Base-by-base conservation (phyloP, 2,797 vertebrate species). In the Otus scops region DNA sequence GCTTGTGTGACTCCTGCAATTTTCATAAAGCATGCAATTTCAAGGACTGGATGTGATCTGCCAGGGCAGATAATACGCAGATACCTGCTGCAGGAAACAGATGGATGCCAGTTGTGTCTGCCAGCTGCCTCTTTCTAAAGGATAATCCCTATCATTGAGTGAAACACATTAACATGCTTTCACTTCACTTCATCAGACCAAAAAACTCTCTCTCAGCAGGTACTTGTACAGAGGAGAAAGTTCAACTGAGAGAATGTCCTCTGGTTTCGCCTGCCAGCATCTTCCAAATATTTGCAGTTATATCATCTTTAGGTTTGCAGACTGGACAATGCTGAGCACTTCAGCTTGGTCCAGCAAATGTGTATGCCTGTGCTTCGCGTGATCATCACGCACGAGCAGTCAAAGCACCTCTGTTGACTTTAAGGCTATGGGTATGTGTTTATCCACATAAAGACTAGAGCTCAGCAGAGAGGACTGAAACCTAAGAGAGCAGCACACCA, bases 121-220 rank as follows among this genome's bases (percentile, higher is more conserved):
- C 87, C 81, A 95, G 86, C 41, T 3, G 11, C 69, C 67, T 81
- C 73, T 85, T 85, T 93, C 76, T 61, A 51, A 71, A 88, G 74
- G 84, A 88, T 95, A 93, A 95, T 96, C 93, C 82, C 89, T 70
- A 2, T 75, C 69, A 88, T 16, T 39, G 60, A 96, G 91, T 48
- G 43, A 68, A 95, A 82, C 71, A 73, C 76, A 93, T 92, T 92
- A 95, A 57, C 69, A 20, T 65, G 59, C 92, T 96, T 95, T 96
- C 78, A 84, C 79, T 95, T 96, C 78, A 84, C 79, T 95, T 86
- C 76, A 91, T 41, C 82, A 16, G 26, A 39, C 75, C 76, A 69
- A 89, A 91, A 92, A 92, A 30, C 78, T 74, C 17, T 47, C 56
- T 87, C 90, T 93, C 78, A 78, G 71, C 64, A 84, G 60, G 57